Conservation (phyloP, 2,113 vertebrate genomes). For the Phylloscopus whistleri region DNA sequence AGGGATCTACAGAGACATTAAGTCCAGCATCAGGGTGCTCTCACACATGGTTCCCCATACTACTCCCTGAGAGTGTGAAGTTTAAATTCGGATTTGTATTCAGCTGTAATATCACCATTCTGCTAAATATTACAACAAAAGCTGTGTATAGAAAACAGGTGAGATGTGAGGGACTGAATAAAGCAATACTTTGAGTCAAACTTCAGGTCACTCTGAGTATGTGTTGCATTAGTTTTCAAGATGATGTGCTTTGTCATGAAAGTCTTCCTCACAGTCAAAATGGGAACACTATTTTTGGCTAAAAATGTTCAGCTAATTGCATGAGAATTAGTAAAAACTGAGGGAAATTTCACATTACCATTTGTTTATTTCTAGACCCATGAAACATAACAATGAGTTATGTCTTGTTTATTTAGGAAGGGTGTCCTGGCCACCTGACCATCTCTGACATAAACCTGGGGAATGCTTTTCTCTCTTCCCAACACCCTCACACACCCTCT, state of each 20-base stretch:
- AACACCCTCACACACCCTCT: background rate
- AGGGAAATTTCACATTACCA: background rate
- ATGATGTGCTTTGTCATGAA: background rate
- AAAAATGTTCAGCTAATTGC: background rate
- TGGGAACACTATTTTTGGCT: background rate
- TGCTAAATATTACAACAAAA: background rate
- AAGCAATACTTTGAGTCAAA: background rate
- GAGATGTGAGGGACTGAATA: background rate
- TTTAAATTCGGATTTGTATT: background rate
- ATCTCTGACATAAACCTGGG: background rate
- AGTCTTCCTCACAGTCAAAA: background rate
- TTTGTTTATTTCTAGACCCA: background rate
- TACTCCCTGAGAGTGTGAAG: background rate
- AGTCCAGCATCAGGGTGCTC: background rate
- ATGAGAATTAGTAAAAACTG: background rate
- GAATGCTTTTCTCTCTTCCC: background rate
- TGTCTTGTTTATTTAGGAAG: background rate
- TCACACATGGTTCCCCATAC: accelerated
- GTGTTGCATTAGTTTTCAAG: background rate
- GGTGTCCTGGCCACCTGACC: background rate
- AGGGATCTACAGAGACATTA: background rate
- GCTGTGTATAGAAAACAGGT: background rate
- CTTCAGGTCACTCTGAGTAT: background rate
- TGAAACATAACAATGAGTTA: background rate
- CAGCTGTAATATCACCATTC: background rate